phyloP scores from a whole-genome alignment of 1,140 invertebrate genomes.

The Oryzaephilus surinamensis region DNA sequence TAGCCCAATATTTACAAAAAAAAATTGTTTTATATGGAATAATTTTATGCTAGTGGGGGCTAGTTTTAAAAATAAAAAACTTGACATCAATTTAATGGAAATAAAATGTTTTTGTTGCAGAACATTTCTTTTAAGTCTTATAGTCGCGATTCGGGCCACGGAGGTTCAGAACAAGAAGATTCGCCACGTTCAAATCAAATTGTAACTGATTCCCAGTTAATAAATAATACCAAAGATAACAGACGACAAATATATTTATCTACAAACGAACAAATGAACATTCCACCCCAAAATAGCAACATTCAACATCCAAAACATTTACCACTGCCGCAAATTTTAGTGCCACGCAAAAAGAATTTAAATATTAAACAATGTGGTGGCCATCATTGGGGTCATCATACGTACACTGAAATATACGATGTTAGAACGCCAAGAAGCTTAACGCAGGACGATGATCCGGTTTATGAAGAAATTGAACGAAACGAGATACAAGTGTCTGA shows the following conservation, averaged over 20 bases:
- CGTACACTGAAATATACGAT: slow-evolving; percentile 53
- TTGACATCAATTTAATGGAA: background rate
- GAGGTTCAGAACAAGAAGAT: slow-evolving; percentile 53
- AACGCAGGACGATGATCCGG: slow-evolving; percentile 56
- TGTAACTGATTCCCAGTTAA: slow-evolving; percentile 32
- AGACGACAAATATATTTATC: slow-evolving; percentile 23
- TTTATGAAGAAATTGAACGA: slow-evolving; percentile 72
- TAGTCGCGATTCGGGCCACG: slow-evolving; percentile 51
- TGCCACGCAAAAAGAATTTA: slow-evolving; percentile 25
- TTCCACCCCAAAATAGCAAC: slow-evolving; percentile 21
- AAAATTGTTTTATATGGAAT: no score
- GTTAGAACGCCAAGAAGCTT: slow-evolving; percentile 34
- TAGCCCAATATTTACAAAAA: no score
- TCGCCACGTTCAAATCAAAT: slow-evolving; percentile 47
- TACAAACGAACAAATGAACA: slow-evolving; percentile 18
- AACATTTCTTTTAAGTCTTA: slow-evolving; percentile 63
- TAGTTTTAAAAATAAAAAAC: no score
- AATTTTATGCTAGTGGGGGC: no score
- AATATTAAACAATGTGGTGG: slow-evolving; percentile 32
- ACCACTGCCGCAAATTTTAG: slow-evolving; percentile 23
- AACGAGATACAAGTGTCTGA: slow-evolving; percentile 59
- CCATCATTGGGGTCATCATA: slow-evolving; percentile 46
- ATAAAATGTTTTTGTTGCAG: slow-evolving; percentile 39
- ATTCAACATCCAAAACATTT: slow-evolving; percentile 29
- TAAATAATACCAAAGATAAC: slow-evolving; percentile 32